Base-by-base conservation (phyloP, 2,113 vertebrate species). In the Calidris pygmaea region DNA sequence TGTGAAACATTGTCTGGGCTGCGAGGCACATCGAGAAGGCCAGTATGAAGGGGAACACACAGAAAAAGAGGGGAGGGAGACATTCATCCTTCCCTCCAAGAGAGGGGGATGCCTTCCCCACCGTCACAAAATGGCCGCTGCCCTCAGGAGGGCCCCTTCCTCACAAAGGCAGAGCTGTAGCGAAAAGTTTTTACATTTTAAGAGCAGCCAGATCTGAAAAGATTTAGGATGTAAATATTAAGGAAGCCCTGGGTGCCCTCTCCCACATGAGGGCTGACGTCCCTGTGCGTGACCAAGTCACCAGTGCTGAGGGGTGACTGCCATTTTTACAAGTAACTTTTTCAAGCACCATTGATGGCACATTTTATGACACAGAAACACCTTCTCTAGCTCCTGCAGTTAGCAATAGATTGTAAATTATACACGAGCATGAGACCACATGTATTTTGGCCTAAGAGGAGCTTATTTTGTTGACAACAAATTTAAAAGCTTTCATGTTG, bases 291-390 rank as follows among this genome's bases (percentile, higher is more conserved):
- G 43, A 55, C 66, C 1, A 0, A 10, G 32, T 8, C 58, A 29
- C 27, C 35, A 14, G 30, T 7, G 58, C 32, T 62, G 11, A 5
- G 2, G 27, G 9, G 7, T 5, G 7, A 29, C 14, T 10, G 43
- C 22, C 13, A 2, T 21, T n/a, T 41, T 41, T 19, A 30, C 14
- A n/a, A 7, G 6, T 39, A 26, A 53, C 60, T 32, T 48, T 29
- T 24, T 29, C 22, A 39, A 16, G 47, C 47, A 35, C 30, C 3
- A 6, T 15, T 22, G 18, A 29, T 21, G 14, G 19, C 37, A 30
- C 1, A 1, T 68, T 77, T 58, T 50, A 56, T 4, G 3, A 29
- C 15, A 14, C 0, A 0, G 52, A 56, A 85, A 35, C 2, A 1
- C 21, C 45, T 58, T 43, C 24, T 62, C 35, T 62, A 5, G 23